Base-by-base conservation (phyloP, 2,113 vertebrate genomes). In the Centropristis striata region DNA sequence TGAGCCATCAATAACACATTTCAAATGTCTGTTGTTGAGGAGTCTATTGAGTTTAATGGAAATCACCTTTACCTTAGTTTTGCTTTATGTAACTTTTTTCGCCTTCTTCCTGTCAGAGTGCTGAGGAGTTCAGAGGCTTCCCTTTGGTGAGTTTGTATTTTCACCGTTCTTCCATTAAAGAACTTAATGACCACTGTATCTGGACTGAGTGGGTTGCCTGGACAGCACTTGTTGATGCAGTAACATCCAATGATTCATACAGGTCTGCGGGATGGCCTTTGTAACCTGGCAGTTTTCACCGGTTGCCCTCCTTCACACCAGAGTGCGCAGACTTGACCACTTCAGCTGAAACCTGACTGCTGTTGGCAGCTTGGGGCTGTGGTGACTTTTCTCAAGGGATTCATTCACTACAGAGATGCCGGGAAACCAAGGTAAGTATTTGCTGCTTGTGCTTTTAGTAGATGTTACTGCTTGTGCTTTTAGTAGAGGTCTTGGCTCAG, bases 251-350 rank as follows among this genome's bases (percentile, higher is more conserved):
- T 68, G 53, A 46, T 68, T 71, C 41, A 23, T 37, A 59, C 64
- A 86, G 55, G 41, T 64, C 51, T 75, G 46, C 53, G 28, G 66
- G 3, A 20, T 60, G 46, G 21, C 57, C 55, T 71, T 58, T 71
- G 44, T 49, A 54, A 78, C 36, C 46, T 68, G 36, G 23, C 46
- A 27, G 44, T 39, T 44, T 80, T 76, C 65, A 63, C 21, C 59
- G 49, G 37, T 53, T 70, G 37, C 18, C 8, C 71, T 84, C 60
- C 64, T 80, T 80, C 71, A 78, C 79, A 83, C 39, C 68, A 77
- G 36, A 68, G 61, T 55, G 50, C 71, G 75, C 68, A 41, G 57
- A 79, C 54, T 39, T 46, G 21, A 80, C 61, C 47, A 6, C 54
- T 60, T 69, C 42, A 65, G 65, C 27, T 75, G 60, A 63, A 47